Base-by-base conservation (phyloP, 2,797 vertebrate species). In the Poecilia picta region DNA sequence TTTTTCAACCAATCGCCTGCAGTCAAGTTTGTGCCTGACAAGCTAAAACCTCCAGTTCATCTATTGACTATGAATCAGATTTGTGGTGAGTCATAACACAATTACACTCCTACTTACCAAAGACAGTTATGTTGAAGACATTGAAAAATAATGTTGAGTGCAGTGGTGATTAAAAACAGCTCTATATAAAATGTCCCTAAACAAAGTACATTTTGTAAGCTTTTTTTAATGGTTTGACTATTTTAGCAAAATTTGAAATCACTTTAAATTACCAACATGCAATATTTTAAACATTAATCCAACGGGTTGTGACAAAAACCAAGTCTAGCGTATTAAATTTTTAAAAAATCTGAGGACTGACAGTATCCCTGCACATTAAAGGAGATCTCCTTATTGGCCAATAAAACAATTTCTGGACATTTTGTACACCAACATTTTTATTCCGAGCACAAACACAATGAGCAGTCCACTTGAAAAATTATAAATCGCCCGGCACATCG, bases 401-500 rank as follows among this genome's bases (percentile, higher is more conserved):
- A 81, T 45, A 51, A 64, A 57, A 46, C 75, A 66, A 85, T 77
- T 83, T 80, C 72, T 68, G 81, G 79, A 73, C 62, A 73, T 12
- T 31, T 80, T 15, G 74, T 33, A 75, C 72, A 51, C 57, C n/a
- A 79, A 82, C 25, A 86, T 87, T 84, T 76, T 8, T 28, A 89
- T 82, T 88, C 84, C 53, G 62, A 51, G 66, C 84, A 86, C 86
- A 86, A 70, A 75, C 39, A 43, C 78, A 74, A n/a, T 83, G 81
- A 88, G 80, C 81, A 87, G 85, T 75, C 84, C 62, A 79, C 75
- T 45, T 75, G 25, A 75, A 78, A 81, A 59, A 68, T 43, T 46
- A 57, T 51, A 74, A 81, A 78, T 39, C 25, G n/a, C 46, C 80
- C 53, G 79, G 73, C 72, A 83, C 62, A 74, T 75, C 23, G 20